Evolutionary conservation across 2,797 vertebrate species (phyloP).

Genomic region (Chloroceryle amazona): DNA sequence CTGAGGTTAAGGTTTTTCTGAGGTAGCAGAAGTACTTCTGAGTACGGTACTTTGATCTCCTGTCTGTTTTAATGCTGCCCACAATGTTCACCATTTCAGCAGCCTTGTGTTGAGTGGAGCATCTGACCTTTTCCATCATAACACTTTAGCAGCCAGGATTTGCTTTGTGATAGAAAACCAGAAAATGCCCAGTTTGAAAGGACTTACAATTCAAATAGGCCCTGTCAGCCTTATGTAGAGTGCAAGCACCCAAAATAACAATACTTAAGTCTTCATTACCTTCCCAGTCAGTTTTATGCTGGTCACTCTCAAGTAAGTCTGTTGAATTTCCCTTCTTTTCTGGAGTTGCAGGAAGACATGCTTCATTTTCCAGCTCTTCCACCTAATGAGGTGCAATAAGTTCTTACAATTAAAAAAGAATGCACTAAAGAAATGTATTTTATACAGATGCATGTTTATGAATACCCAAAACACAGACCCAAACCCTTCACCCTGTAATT

Average conservation of each 20-base stretch:
- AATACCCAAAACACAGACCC: not conserved
- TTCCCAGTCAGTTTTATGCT: not conserved
- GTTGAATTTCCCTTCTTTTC: constrained; percentile 37
- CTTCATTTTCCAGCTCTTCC: constrained; percentile 43
- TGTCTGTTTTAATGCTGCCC: not conserved
- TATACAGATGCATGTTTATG: not conserved
- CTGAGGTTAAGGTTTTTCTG: not conserved
- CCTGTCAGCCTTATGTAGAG: not conserved
- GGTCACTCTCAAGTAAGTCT: not conserved
- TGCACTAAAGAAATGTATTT: not conserved
- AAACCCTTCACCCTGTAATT: not conserved
- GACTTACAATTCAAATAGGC: not conserved
- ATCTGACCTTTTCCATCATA: not conserved
- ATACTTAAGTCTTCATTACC: constrained; percentile 45
- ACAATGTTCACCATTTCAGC: not conserved
- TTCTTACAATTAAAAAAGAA: not conserved
- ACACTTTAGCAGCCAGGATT: not conserved
- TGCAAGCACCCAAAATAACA: not conserved
- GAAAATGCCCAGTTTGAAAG: not conserved
- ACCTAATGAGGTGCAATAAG: constrained; percentile 48
- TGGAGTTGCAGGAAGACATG: not conserved
- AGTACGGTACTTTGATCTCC: not conserved
- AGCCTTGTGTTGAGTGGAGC: not conserved
- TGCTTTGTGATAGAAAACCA: not conserved
- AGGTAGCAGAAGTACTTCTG: not conserved